These are phyloP conservation scores for Dilophus febrilis DNA, from an alignment of 2,888 invertebrate species.

Conservation along the genomic window DNA sequence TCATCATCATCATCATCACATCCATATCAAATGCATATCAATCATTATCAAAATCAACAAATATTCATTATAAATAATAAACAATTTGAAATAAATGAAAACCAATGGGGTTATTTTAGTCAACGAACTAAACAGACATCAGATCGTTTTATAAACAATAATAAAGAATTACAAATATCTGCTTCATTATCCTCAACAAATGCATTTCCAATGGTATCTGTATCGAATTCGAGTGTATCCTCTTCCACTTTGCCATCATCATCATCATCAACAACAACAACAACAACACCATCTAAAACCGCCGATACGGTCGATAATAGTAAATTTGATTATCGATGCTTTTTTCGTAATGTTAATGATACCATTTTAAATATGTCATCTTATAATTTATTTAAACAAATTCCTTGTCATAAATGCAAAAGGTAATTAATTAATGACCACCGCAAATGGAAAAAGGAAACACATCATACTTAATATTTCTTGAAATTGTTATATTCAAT, in stretches of 20 bases:
- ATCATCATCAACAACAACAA: too few relatives aligned
- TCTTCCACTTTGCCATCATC: too few relatives aligned
- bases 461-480: too few relatives aligned
- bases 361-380: neutral
- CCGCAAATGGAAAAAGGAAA: too few relatives aligned
- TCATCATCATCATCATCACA: too few relatives aligned
- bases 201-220: too few relatives aligned
- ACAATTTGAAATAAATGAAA: neutral
- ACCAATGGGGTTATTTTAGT: slow-evolving; percentile 25
- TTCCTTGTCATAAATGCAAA: slow-evolving; percentile 8
- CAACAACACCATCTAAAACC: too few relatives aligned
- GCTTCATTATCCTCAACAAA: too few relatives aligned
- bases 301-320: too few relatives aligned
- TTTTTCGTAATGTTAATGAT: neutral
- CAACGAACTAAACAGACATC: slow-evolving; percentile 11
- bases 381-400: neutral
- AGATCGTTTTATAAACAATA: neutral
- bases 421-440: too few relatives aligned
- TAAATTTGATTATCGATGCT: neutral
- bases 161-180: neutral
- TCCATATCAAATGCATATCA: neutral
- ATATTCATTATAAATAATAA: neutral
- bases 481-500: too few relatives aligned
- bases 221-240: too few relatives aligned
- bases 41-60: neutral